A percentile compares a stretch with the other conserved stretches of the same genome.
Conservation (phyloP, 2,113 vertebrate genomes). For the Catharus bicknelli region DNA sequence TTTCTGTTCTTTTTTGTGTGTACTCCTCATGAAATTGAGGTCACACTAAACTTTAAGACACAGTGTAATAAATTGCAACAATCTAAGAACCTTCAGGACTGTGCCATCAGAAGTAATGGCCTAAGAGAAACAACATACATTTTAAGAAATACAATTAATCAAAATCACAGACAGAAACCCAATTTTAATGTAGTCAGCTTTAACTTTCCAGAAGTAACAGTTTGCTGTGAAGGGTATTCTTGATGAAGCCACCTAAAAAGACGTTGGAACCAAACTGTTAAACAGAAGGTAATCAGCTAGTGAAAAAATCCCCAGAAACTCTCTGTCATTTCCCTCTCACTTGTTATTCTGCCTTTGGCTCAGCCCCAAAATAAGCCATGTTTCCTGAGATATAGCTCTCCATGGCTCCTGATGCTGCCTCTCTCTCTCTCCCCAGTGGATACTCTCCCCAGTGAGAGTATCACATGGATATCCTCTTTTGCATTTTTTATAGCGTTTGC, state of each 20-base stretch:
- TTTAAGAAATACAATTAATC: conserved; percentile 4
- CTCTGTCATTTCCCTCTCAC: neutral
- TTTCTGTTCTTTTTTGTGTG: neutral
- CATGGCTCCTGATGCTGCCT: neutral
- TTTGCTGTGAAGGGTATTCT: neutral
- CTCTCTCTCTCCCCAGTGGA: neutral
- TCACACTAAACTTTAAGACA: neutral
- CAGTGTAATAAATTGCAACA: neutral
- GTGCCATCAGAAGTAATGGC: neutral
- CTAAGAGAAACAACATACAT: neutral
- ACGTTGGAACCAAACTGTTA: neutral
- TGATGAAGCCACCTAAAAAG: neutral
- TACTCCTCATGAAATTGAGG: neutral
- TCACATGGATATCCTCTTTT: conserved; percentile 10
- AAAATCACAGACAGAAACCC: neutral
- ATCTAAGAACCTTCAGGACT: neutral
- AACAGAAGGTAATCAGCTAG: conserved; percentile 9
- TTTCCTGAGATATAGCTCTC: conserved; percentile 37
- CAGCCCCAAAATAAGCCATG: conserved; percentile 12
- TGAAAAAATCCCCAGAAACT: conserved; percentile 15
- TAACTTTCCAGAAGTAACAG: neutral
- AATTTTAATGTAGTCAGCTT: neutral
- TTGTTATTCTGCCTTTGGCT: conserved; percentile 49
- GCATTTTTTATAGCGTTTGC: neutral
- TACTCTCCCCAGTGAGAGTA: conserved; percentile 12